Evolutionary conservation across 2,113 vertebrate genomes (phyloP).

Genomic region (Cariama cristata): DNA sequence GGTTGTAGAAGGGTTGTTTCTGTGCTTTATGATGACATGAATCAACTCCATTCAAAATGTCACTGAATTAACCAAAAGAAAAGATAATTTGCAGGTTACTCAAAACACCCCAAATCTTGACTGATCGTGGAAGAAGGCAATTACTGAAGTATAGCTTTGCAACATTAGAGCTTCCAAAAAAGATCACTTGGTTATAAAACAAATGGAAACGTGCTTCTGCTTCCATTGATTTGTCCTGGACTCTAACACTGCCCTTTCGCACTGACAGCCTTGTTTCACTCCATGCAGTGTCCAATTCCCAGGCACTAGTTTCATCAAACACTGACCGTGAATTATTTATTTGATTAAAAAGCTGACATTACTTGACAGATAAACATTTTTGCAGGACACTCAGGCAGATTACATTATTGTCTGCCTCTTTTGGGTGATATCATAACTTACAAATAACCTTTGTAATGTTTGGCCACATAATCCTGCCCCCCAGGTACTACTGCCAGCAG

Average conservation of each 20-base stretch:
- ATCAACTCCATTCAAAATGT: background rate
- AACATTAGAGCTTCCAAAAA: background rate
- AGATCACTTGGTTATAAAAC: background rate
- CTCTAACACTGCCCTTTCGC: background rate
- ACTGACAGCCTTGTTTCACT: conserved; percentile 10
- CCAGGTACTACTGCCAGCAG: background rate
- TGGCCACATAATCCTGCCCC: background rate
- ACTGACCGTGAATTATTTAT: conserved; percentile 25
- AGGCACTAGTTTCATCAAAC: background rate
- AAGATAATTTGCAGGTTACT: background rate
- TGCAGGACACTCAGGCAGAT: background rate
- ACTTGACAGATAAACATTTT: conserved; percentile 44
- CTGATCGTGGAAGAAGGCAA: background rate
- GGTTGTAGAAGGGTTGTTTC: background rate
- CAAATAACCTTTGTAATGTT: conserved; percentile 1
- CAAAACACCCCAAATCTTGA: background rate
- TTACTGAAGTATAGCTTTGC: background rate
- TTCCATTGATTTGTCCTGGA: background rate
- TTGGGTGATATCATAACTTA: background rate
- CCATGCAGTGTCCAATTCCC: background rate
- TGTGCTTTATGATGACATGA: background rate
- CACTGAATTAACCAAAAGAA: background rate
- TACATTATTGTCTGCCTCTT: background rate
- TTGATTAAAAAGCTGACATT: conserved; percentile 69
- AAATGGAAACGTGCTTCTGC: background rate